Conservation (phyloP, 35 echinoderm and acorn worm genomes). For the Hemicentrotus pulcherrimus region DNA sequence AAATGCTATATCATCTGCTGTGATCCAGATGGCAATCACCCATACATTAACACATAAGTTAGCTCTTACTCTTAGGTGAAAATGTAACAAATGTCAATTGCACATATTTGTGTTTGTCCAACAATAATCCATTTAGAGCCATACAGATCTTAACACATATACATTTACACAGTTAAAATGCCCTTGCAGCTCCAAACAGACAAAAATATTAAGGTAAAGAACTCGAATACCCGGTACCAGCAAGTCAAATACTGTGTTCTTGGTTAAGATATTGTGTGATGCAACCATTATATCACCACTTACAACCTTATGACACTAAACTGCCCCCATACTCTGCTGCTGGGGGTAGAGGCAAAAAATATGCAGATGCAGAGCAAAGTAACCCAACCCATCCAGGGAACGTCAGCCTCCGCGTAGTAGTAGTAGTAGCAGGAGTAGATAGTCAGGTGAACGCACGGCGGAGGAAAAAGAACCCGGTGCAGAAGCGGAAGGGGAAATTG, state of each 20-base stretch:
- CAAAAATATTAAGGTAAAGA: no score
- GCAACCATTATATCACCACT: neutral
- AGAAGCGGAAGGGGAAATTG: neutral
- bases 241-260: neutral
- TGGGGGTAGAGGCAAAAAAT: neutral
- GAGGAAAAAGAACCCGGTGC: slow-evolving; percentile 8
- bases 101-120: no score
- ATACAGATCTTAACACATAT: no score
- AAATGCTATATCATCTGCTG: no score
- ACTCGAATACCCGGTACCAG: no score
- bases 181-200: no score
- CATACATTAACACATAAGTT: no score
- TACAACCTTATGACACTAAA: neutral
- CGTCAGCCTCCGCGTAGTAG: neutral
- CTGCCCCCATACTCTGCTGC: neutral
- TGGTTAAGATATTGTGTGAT: neutral
- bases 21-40: no score
- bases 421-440: neutral
- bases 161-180: no score
- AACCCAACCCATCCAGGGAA: neutral
- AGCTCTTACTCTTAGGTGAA: no score
- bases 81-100: no score
- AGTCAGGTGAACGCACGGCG: neutral
- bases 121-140: no score
- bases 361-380: neutral